Evolutionary conservation across 2,888 invertebrate species (phyloP), one percentile per base, ranked within the genome.

Genomic region (Isoperla grammatica): DNA sequence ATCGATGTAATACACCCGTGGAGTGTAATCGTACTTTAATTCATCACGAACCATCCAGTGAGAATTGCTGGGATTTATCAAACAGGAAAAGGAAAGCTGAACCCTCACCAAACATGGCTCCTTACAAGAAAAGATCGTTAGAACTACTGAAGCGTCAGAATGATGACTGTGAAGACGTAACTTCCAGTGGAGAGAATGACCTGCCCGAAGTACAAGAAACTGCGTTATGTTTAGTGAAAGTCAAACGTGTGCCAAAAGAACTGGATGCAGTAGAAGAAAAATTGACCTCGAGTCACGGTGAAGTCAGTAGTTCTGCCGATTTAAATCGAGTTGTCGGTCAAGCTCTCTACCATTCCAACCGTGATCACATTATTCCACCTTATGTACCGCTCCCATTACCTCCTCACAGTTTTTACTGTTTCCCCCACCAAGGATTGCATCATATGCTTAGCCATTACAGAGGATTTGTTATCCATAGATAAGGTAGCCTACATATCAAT

Each of bases 191-290:
- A 9, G 53, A 39, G 20, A 37, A 37, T 37, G 39, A 19, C 12
- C 37, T 17, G 17, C 53, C 53, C 60, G 39, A 66, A 57, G 61
- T 65, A 4, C 76, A 76, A 64, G 76, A 75, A 37, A 71, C 69
- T 61, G 76, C 76, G 19, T 70, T 76, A 23, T 76, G 76, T 64
- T 71, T 76, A 54, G 75, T 76, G 6, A 76, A 75, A 61, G 71
- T 71, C 5, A 53, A 53, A 17, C 20, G 53, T 37, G 37, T 17
- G 13, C 53, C 39, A 13, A 17, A n/a, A 20, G 46, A 17, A 20
- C 22, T 19, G 11, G 39, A 11, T 4, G 13, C 2, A 2, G 39
- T 17, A 15, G 53, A 53, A 17, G 37, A 35, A 2, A 15, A 8
- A 11, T 39, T 37, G 12, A 37, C 11, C 17, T 13, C 13, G 4